These are phyloP conservation scores for Amorpha juglandis DNA, from an alignment of 2,888 invertebrate genomes.

Conservation along the genomic window DNA sequence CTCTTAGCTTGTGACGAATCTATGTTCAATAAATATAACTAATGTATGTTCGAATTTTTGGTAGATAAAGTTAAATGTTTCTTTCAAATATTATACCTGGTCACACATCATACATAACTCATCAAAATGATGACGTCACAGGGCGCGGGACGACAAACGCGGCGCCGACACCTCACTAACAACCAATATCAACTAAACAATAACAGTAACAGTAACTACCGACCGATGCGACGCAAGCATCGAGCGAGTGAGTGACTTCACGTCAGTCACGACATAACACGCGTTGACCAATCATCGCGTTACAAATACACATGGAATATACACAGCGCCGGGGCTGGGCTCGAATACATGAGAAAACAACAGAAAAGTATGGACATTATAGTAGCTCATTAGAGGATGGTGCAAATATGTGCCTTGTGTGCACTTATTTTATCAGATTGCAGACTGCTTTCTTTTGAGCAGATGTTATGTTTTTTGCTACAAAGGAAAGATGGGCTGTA, in stretches of 20 bases:
- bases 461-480: neutral
- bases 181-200: conserved; percentile 16
- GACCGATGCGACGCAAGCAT: neutral
- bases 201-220: conserved; percentile 1
- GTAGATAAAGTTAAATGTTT: neutral
- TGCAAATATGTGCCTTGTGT: neutral
- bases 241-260: neutral
- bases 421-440: too few species aligned
- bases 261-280: neutral
- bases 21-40: neutral
- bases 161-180: neutral
- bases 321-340: conserved; percentile 5
- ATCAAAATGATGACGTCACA: neutral
- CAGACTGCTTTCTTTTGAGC: neutral
- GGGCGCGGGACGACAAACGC: neutral
- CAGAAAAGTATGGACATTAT: neutral
- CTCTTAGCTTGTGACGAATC: conserved; percentile 1
- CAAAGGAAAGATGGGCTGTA: neutral
- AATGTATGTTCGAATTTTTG: neutral
- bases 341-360: neutral
- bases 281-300: neutral
- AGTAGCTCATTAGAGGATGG: neutral
- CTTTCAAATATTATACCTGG: too few species aligned
- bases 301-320: conserved; percentile 17
- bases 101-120: too few species aligned